Conservation (phyloP, 2,888 invertebrate species). For the Diarsia rubi region DNA sequence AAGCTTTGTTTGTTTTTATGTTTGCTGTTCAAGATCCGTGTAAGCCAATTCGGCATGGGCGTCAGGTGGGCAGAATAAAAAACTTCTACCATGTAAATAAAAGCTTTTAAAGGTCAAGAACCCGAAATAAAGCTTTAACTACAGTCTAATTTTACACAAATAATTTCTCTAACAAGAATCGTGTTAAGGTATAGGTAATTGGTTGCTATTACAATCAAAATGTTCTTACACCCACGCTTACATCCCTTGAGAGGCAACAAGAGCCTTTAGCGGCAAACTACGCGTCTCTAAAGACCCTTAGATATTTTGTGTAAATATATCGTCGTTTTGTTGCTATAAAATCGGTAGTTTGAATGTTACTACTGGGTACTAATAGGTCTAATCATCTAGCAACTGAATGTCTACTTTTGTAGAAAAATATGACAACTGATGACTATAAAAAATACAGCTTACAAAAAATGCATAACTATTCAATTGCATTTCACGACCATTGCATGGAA, state of each 20-base stretch:
- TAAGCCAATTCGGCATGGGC: background rate
- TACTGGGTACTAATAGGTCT: background rate
- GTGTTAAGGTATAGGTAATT: conserved; percentile 31
- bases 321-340: background rate
- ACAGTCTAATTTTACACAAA: background rate
- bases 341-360: background rate
- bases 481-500: background rate
- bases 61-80: conserved; percentile 5
- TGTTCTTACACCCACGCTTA: conserved; percentile 26
- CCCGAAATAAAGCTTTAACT: background rate
- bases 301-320: conserved; percentile 28
- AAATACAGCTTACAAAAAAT: background rate
- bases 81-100: background rate
- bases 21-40: background rate
- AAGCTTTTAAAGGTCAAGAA: conserved; percentile 8
- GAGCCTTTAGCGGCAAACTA: conserved; percentile 34
- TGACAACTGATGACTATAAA: background rate
- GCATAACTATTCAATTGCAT: background rate
- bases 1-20: no score
- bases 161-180: background rate
- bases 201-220: conserved; percentile 26
- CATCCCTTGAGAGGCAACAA: conserved; percentile 13
- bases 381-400: background rate
- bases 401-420: background rate
- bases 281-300: background rate